phyloP scores from a whole-genome alignment of 2,113 vertebrate genomes.

The Channa maculata region DNA sequence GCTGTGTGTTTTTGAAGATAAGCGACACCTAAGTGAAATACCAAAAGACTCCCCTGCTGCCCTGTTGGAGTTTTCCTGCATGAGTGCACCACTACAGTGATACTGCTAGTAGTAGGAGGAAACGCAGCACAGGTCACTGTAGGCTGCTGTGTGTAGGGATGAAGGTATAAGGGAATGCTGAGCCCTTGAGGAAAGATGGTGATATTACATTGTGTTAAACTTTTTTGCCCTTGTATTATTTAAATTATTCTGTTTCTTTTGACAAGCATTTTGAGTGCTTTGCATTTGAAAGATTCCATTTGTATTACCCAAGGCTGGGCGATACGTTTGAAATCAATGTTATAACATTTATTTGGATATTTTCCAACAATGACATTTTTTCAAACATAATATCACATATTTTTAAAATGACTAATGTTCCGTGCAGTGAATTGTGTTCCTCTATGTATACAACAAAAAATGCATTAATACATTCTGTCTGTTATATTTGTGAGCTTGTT shows the following conservation, averaged over 20 bases:
- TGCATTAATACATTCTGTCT: background rate
- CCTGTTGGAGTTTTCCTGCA: slow-evolving; percentile 17
- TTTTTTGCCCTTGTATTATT: background rate
- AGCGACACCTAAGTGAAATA: slow-evolving; percentile 34
- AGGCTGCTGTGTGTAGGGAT: slow-evolving; percentile 33
- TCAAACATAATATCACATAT: no score
- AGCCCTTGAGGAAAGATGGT: slow-evolving; percentile 60
- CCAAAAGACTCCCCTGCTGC: slow-evolving; percentile 21
- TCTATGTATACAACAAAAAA: background rate
- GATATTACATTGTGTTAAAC: slow-evolving; percentile 53
- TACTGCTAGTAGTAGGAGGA: slow-evolving; percentile 7
- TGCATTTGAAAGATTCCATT: background rate
- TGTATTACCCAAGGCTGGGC: background rate
- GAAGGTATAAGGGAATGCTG: slow-evolving; percentile 51
- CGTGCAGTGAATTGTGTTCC: background rate
- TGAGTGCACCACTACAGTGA: slow-evolving; percentile 35
- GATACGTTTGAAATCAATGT: background rate
- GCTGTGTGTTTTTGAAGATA: slow-evolving; percentile 29
- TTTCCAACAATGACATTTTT: background rate
- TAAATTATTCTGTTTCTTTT: slow-evolving; percentile 5
- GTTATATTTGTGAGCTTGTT: background rate
- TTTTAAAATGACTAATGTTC: background rate
- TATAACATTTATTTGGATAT: background rate
- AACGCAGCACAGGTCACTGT: slow-evolving; percentile 29
- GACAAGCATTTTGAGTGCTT: background rate